A percentile compares a stretch with the other conserved stretches of the same genome.
Evolutionary conservation across 2,888 invertebrate species (phyloP).

Genomic region (Cerastis leucographa): DNA sequence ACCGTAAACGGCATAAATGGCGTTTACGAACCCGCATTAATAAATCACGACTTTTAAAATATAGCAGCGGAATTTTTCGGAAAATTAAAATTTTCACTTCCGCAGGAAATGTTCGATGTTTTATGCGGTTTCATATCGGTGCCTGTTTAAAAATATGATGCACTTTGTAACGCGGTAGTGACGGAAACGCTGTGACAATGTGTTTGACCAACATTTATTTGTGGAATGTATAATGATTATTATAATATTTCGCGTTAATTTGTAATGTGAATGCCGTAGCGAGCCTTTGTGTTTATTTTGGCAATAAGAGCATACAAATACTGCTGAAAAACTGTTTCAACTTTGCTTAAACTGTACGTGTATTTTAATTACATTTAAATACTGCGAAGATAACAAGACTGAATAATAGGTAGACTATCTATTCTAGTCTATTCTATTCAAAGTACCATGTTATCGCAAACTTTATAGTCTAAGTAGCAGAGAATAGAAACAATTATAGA

Average conservation of each 20-base stretch:
- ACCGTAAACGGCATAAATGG: conserved; percentile 81
- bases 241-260: conserved; percentile 46
- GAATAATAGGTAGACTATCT: neutral
- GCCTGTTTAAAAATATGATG: conserved; percentile 78
- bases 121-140: conserved; percentile 83
- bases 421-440: conserved; percentile 23
- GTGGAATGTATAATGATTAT: conserved; percentile 36
- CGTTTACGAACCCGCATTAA: conserved; percentile 82
- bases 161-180: conserved; percentile 74
- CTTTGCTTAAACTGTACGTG: conserved; percentile 9
- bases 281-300: conserved; percentile 20
- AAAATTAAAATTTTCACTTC: conserved; percentile 84
- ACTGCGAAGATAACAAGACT: conserved; percentile 22
- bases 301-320: neutral
- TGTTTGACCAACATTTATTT: conserved; percentile 60
- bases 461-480: conserved; percentile 18
- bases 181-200: conserved; percentile 65
- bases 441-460: conserved; percentile 20
- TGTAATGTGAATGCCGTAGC: conserved; percentile 27
- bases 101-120: conserved; percentile 82
- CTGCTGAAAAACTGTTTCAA: conserved; percentile 1
- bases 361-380: conserved; percentile 27
- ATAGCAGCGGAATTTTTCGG: conserved; percentile 80
- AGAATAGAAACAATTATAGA: conserved; percentile 46
- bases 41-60: conserved; percentile 88